Evolutionary conservation across 2,888 invertebrate genomes (phyloP).

Genomic region (Dione juno): DNA sequence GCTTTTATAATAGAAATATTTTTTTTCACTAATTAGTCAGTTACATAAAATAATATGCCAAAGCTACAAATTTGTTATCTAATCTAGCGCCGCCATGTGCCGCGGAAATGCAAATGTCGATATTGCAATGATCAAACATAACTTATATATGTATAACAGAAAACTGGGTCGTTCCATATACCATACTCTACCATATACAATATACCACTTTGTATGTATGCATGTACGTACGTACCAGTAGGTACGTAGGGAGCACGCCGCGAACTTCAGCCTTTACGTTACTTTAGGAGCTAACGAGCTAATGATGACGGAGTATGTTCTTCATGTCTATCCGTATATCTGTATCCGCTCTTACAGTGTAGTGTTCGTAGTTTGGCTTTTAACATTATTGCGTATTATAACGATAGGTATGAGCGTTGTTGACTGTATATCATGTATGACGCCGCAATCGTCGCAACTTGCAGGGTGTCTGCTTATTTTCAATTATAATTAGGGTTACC

Average conservation of each 20-base stretch:
- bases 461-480: too few relatives aligned
- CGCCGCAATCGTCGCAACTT: too few relatives aligned
- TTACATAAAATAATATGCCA: too few relatives aligned
- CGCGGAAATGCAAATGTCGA: conserved; percentile 21
- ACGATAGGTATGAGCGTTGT: too few relatives aligned
- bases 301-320: not conserved
- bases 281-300: not conserved
- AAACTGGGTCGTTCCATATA: conserved; percentile 6
- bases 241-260: too few relatives aligned
- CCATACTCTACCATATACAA: not conserved
- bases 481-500: too few relatives aligned
- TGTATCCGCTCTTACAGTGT: not conserved
- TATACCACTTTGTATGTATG: not conserved
- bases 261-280: not conserved
- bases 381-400: not conserved
- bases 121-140: conserved; percentile 18
- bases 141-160: conserved; percentile 5
- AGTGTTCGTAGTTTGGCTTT: not conserved
- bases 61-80: conserved; percentile 1
- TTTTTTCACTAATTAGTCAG: too few relatives aligned
- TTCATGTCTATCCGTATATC: not conserved
- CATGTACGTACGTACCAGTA: not conserved
- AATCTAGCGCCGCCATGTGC: conserved; percentile 9
- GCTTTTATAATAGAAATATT: too few relatives aligned
- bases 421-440: too few relatives aligned